These are phyloP conservation scores for Pantherophis alleghaniensis DNA, from an alignment of 2,797 vertebrate genomes.

Conservation along the genomic window DNA sequence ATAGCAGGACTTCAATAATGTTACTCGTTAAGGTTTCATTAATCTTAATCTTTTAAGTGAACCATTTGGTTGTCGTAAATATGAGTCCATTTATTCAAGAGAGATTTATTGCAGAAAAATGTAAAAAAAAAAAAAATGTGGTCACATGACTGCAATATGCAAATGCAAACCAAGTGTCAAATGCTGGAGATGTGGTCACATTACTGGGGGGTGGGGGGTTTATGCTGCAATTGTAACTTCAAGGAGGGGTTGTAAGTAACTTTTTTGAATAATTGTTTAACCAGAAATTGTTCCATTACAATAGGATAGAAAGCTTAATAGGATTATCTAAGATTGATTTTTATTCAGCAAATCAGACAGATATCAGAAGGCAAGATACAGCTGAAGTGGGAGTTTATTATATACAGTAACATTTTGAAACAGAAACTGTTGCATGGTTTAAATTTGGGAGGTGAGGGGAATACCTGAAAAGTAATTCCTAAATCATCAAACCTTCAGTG, in stretches of 20 bases:
- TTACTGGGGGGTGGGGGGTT: too few relatives aligned
- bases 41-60: background rate
- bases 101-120: too few relatives aligned
- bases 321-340: background rate
- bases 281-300: background rate
- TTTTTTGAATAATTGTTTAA: background rate
- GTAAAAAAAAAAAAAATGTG: too few relatives aligned
- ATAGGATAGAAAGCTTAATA: background rate
- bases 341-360: background rate
- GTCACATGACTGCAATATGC: too few relatives aligned
- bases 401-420: background rate
- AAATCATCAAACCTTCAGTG: conserved; percentile 16
- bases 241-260: background rate
- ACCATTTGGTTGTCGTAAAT: background rate
- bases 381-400: background rate
- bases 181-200: too few relatives aligned
- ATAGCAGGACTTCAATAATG: background rate
- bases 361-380: too few relatives aligned
- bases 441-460: background rate
- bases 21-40: background rate
- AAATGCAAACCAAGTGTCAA: too few relatives aligned
- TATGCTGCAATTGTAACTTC: too few relatives aligned
- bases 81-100: background rate
- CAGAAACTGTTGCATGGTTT: background rate
- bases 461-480: conserved; percentile 2